Conservation (phyloP, 2,113 vertebrate species). For the Leuciscus idus region DNA sequence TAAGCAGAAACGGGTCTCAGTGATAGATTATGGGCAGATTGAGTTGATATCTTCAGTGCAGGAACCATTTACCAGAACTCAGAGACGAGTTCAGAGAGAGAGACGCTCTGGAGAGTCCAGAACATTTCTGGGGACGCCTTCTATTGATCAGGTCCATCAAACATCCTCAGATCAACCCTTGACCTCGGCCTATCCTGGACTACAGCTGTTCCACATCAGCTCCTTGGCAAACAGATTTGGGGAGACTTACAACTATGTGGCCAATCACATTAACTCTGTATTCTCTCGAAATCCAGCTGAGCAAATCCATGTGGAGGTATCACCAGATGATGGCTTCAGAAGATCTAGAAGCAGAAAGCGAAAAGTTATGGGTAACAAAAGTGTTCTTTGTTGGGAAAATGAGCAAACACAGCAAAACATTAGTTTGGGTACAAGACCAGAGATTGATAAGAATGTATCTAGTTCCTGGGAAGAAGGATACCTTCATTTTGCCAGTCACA, state of each 20-base stretch:
- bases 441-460: neutral
- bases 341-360: constrained; percentile 48
- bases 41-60: constrained; percentile 13
- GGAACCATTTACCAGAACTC: constrained; percentile 47
- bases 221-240: constrained; percentile 70
- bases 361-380: constrained; percentile 11
- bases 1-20: constrained; percentile 52
- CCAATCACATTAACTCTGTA: constrained; percentile 71
- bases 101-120: constrained; percentile 1
- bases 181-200: constrained; percentile 14
- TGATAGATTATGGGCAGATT: constrained; percentile 18
- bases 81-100: constrained; percentile 48
- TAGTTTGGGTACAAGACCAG: neutral
- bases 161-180: constrained; percentile 15
- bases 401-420: constrained; percentile 30
- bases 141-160: constrained; percentile 26
- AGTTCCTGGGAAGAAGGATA: constrained; percentile 68
- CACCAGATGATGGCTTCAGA: neutral
- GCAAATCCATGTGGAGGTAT: neutral
- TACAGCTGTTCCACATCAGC: constrained; percentile 73
- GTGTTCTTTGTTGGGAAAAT: neutral
- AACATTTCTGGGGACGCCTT: neutral
- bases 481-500: constrained; percentile 67
- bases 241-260: constrained; percentile 73
- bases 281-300: constrained; percentile 57